Evolutionary conservation across 53 echinoderm and acorn worm species (phyloP), one percentile per base, ranked within the genome.

Genomic region (Patiria pectinifera): DNA sequence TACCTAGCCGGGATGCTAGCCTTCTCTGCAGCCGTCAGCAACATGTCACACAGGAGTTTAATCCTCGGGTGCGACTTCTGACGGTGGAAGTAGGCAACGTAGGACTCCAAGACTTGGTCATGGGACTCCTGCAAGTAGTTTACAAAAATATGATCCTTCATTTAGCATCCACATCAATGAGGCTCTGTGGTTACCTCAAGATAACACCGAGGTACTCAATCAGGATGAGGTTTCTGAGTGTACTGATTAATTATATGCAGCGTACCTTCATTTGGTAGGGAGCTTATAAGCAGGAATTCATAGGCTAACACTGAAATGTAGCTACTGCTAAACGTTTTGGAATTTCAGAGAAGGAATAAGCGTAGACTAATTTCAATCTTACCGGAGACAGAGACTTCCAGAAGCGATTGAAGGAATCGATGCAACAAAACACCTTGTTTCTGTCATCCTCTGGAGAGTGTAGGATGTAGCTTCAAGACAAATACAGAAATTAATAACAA

Each of bases 361-460:
- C 35, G 1, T 1, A 35, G 35, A 0, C 35, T 66, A 14, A 66
- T 11, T 14, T 66, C 19, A 18, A 9, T 91, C 94, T 96, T 85
- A 97, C 97, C 61, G 78, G 43, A 5, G 94, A 82, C 14, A 96
- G 85, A 26, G 94, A 84, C 53, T 93, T 91, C 97, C 97, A 97
- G 91, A 96, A 97, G 1, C 92, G 93, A 69, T 82, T 83, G 94
- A 97, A 97, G 66, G 93, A 84, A 44, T 97, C 97, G 71, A 74
- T 85, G 88, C 96, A 97, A 58, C 94, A 88, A 21, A 96, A 87
- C 13, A 95, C 94, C 26, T 95, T 96, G 76, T 94, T 96, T 62
- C 94, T 91, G 69, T 97, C 97, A 49, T 95, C 95, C 75, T 97
- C 97, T 22, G 95, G 93, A n/a, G 97, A 95, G 63, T 95, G 89